Evolutionary conservation across 2,113 vertebrate species (phyloP).

Genomic region (Prionailurus viverrinus): DNA sequence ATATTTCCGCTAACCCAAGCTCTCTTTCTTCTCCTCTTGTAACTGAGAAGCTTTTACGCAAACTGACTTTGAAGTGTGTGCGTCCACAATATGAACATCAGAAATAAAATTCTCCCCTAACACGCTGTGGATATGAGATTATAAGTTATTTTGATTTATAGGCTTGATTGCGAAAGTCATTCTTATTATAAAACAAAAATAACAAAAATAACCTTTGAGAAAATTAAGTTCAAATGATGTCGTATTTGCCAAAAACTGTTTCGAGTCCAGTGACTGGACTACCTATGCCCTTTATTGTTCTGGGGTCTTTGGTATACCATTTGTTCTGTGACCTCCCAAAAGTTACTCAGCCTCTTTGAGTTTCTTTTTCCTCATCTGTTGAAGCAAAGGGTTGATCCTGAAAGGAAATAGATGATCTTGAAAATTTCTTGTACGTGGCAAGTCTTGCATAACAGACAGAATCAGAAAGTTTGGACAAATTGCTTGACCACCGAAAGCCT

Average conservation of each 20-base stretch:
- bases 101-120: background rate
- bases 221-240: constrained; percentile 22
- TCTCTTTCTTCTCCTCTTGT: background rate
- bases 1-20: background rate
- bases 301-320: background rate
- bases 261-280: background rate
- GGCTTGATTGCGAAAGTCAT: background rate
- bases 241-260: background rate
- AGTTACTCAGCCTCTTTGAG: background rate
- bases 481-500: background rate
- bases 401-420: background rate
- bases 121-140: background rate
- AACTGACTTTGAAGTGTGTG: background rate
- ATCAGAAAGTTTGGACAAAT: background rate
- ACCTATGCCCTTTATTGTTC: background rate
- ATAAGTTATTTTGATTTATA: background rate
- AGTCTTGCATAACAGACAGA: background rate
- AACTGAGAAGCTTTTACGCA: background rate
- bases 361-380: background rate
- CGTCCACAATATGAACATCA: background rate
- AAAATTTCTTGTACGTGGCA: background rate
- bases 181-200: background rate
- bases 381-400: background rate
- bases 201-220: background rate
- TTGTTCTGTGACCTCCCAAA: background rate